phyloP scores from a whole-genome alignment of 2,888 invertebrate species.

The Drepanosiphum platanoidis region DNA sequence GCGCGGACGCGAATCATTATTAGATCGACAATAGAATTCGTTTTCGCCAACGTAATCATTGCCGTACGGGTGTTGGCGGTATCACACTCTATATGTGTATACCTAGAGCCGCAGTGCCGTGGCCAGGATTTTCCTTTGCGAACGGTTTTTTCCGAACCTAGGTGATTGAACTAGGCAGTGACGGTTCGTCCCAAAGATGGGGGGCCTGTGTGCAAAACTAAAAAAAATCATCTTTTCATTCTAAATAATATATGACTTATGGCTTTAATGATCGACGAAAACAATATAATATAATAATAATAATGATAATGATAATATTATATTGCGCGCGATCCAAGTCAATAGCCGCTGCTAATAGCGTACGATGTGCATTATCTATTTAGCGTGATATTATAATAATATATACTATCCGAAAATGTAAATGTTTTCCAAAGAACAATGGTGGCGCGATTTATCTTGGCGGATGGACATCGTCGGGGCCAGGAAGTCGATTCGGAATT shows the following conservation, averaged over 20 bases:
- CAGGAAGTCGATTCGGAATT: conserved; percentile 61
- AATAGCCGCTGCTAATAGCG: neutral
- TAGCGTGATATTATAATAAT: neutral
- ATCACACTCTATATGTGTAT: too few species aligned
- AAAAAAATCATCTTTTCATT: too few species aligned
- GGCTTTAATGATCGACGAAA: neutral
- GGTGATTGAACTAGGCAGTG: too few species aligned
- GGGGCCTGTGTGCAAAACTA: too few species aligned
- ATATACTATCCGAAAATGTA: conserved; percentile 55
- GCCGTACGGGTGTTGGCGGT: too few species aligned
- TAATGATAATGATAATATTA: neutral
- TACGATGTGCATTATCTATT: neutral
- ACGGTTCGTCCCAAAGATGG: too few species aligned
- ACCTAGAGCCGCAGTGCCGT: too few species aligned
- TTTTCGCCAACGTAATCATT: too few species aligned
- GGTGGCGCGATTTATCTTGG: conserved; percentile 57
- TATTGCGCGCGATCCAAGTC: neutral
- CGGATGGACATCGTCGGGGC: conserved; percentile 60
- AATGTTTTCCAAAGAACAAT: conserved; percentile 56
- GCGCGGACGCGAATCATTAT: neutral
- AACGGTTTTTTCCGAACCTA: too few species aligned
- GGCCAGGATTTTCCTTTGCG: too few species aligned
- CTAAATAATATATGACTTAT: too few species aligned
- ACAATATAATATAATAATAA: neutral
- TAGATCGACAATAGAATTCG: conserved; percentile 25